Base-by-base conservation (phyloP, 2,888 invertebrate species). In the Encarsia formosa region DNA sequence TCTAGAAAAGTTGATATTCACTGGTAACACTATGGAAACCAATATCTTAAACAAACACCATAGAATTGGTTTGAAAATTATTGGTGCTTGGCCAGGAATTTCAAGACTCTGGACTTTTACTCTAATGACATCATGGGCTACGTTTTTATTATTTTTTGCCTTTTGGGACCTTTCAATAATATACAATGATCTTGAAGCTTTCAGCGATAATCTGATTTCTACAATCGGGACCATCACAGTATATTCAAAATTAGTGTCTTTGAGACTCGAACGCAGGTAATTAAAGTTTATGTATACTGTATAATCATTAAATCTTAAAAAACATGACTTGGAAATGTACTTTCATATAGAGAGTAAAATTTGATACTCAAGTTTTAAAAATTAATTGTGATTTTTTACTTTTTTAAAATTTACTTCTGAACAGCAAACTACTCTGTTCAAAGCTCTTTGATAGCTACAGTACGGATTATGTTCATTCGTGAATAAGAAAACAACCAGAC, bases 161-260 rank as follows among this genome's bases (percentile, higher is more conserved):
- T 20, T 50, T 9, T 54, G 48, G 54, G 46, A 54, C 18, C 9
- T 31, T 11, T 19, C 16, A 9, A 40, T 16, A 11, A 37, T 50
- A 18, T 48, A 34, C 18, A 18, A 18, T 3, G 38, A 54, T 48
- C 48, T 54, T 6, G 54, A 51, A n/a, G 18, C n/a, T 5, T 38
- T 54, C 8, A 47, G 47, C 45, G 44, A 50, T 38, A 51, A 54
- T 32, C 40, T 54, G n/a, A 45, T 51, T 23, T 48, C 54, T 5
- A 49, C 54, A 1, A 35, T 51, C 3, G 54, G 54, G 15, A 45
- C 47, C 5, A 3, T 54, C 2, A 41, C 38, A 5, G 47, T 39
- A 24, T 16, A 51, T 26, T 51, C 22, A 13, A 51, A 54, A 16
- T 11, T 44, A 4, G 16, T 43, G 6, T 32, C 26, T n/a, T 22